A percentile compares a stretch with the other conserved stretches of the same genome.
phyloP scores from a whole-genome alignment of 2,113 vertebrate genomes.

The Podarcis cretensis region DNA sequence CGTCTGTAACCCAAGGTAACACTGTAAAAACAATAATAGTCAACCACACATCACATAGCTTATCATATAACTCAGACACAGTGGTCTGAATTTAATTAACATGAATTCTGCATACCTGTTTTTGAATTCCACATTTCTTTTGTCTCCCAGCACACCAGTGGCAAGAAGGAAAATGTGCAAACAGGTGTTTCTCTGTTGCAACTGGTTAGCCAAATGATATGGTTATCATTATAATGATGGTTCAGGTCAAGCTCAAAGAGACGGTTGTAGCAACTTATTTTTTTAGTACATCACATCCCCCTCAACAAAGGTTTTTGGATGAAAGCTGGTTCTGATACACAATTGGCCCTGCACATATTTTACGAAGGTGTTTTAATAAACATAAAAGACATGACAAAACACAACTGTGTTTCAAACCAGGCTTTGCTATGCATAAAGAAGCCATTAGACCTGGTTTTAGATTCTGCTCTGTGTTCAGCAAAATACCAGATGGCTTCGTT shows the following conservation, averaged over 20 bases:
- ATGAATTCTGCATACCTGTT: background rate
- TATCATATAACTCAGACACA: background rate
- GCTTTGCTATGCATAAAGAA: constrained; percentile 30
- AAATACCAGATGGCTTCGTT: constrained; percentile 54
- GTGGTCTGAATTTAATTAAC: background rate
- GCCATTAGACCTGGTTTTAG: constrained; percentile 35
- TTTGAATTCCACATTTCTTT: background rate
- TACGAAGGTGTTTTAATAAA: constrained; percentile 5
- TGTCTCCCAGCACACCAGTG: background rate
- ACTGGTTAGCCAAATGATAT: background rate
- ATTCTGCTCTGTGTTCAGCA: constrained; percentile 46
- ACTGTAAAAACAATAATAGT: background rate
- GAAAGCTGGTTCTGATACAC: background rate
- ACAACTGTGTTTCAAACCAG: constrained; percentile 7
- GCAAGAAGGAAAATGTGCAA: background rate
- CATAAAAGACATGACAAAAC: constrained; percentile 21
- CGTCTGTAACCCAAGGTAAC: too few relatives aligned
- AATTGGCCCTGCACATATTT: constrained; percentile 4
- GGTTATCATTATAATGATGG: background rate
- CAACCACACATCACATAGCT: background rate
- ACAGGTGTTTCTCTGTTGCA: background rate
- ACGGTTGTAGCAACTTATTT: background rate
- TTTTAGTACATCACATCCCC: background rate
- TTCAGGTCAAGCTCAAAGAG: background rate
- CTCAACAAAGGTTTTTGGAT: constrained; percentile 13